phyloP scores from a whole-genome alignment of 2,888 invertebrate species.

The Argyra leucocephala region DNA sequence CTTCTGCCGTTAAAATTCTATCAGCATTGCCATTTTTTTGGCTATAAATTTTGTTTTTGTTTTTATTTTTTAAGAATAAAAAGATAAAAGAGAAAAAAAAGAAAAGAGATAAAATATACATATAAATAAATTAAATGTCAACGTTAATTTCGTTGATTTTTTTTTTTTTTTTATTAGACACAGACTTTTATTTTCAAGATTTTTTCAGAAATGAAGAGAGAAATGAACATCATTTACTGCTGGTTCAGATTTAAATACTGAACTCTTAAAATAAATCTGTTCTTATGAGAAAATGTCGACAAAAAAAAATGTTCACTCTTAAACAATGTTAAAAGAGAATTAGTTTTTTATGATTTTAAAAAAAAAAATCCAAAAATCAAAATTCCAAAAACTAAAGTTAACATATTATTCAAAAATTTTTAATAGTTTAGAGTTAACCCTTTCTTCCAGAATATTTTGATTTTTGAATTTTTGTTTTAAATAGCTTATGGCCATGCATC shows the following conservation, averaged over 20 bases:
- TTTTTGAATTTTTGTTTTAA: no score
- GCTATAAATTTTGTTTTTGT: neutral
- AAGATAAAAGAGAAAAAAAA: neutral
- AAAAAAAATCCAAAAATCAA: no score
- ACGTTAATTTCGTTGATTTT: neutral
- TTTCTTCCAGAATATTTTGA: no score
- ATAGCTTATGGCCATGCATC: no score
- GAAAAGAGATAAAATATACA: neutral
- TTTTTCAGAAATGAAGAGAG: neutral
- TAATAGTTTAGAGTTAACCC: no score
- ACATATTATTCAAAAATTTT: no score
- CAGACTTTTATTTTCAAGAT: neutral
- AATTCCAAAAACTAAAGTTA: no score
- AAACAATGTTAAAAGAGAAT: no score
- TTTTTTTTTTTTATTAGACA: neutral
- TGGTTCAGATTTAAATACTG: neutral
- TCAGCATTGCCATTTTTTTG: neutral
- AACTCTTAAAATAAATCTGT: no score
- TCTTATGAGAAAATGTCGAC: no score
- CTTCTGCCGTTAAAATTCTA: neutral
- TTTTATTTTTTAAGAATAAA: neutral
- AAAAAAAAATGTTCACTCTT: no score
- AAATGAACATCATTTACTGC: neutral
- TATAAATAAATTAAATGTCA: slow-evolving; percentile 1
- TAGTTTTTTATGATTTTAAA: no score